These are phyloP conservation scores for Coranthus polyacanthus DNA, from an alignment of 2,797 vertebrate species.

Conservation along the genomic window DNA sequence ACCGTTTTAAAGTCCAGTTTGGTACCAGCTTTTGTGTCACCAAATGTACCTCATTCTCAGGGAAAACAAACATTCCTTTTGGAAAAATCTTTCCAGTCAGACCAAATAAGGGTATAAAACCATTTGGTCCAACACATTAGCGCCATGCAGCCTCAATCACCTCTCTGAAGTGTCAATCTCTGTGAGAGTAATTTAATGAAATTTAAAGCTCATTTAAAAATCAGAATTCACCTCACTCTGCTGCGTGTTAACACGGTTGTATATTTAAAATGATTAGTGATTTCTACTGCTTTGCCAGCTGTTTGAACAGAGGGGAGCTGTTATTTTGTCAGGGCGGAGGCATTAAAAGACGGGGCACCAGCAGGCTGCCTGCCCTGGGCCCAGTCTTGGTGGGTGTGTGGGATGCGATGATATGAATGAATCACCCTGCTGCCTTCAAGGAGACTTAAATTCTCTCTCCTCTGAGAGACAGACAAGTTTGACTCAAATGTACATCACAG, in stretches of 20 bases:
- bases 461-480: conserved; percentile 23
- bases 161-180: conserved; percentile 18
- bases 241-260: conserved; percentile 3
- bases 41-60: no score
- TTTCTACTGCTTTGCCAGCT: conserved; percentile 23
- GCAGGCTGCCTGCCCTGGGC: conserved; percentile 39
- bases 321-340: conserved; percentile 26
- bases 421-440: conserved; percentile 38
- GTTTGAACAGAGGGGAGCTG: conserved; percentile 34
- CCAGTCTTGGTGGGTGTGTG: conserved; percentile 28
- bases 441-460: conserved; percentile 18
- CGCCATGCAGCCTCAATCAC: neutral
- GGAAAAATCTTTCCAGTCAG: no score
- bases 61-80: no score
- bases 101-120: no score
- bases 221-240: conserved; percentile 29
- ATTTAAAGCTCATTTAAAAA: conserved; percentile 33
- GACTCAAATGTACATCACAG: conserved; percentile 14
- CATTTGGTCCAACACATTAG: neutral
- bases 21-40: no score
- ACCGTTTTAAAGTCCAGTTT: no score
- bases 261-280: conserved; percentile 36
- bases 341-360: conserved; percentile 32
- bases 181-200: conserved; percentile 45
- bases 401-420: conserved; percentile 40